A percentile compares a stretch with the other conserved stretches of the same genome.
Evolutionary conservation across 2,888 invertebrate species (phyloP).

Genomic region (Philonicus albiceps): DNA sequence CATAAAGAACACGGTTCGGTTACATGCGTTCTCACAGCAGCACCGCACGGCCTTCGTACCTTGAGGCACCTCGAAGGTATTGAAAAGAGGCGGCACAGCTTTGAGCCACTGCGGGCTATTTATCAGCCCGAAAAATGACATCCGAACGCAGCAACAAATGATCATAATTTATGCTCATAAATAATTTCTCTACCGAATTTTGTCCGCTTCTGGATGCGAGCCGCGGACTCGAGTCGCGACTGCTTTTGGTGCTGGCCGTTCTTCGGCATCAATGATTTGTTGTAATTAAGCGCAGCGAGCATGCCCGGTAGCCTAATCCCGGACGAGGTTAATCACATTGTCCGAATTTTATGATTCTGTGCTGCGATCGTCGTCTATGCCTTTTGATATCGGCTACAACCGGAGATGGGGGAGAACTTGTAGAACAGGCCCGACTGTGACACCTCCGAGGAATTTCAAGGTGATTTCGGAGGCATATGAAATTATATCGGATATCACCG

Average conservation of each 20-base stretch:
- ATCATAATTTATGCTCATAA: constrained; percentile 48
- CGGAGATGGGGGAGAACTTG: constrained; percentile 22
- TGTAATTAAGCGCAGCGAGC: constrained; percentile 48
- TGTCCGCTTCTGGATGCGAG: constrained; percentile 33
- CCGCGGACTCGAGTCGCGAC: not conserved
- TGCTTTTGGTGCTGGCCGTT: not conserved
- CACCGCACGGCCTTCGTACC: not conserved
- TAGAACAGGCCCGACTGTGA: constrained; percentile 23
- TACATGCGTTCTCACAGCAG: constrained; percentile 4
- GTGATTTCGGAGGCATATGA: constrained; percentile 16
- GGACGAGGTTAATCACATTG: constrained; percentile 47
- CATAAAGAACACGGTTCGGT: constrained; percentile 30
- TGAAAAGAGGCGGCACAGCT: constrained; percentile 40
- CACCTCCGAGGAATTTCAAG: constrained; percentile 35
- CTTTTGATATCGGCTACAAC: not conserved
- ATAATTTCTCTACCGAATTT: constrained; percentile 45
- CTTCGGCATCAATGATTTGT: constrained; percentile 40
- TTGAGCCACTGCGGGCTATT: constrained; percentile 31
- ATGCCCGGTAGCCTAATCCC: constrained; percentile 50
- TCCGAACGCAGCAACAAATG: constrained; percentile 43
- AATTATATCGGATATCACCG: constrained; percentile 27
- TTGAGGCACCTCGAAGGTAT: not conserved
- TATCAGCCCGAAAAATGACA: constrained; percentile 37
- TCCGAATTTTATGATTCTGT: constrained; percentile 47
- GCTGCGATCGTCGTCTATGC: constrained; percentile 26